phyloP scores from a whole-genome alignment of 2,888 invertebrate species.

The Eupelmus urozonus region DNA sequence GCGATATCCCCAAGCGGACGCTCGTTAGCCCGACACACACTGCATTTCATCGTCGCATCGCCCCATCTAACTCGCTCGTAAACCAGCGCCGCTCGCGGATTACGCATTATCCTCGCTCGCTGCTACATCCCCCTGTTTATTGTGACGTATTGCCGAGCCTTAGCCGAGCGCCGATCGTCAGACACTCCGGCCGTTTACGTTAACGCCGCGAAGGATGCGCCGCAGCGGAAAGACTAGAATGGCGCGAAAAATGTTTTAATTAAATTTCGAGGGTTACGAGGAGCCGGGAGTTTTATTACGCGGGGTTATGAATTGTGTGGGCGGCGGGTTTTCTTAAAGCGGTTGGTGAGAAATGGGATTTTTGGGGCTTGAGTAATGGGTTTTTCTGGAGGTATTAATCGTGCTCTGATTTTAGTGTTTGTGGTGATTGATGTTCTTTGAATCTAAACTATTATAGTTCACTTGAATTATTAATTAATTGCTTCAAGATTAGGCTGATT shows the following conservation, averaged over 20 bases:
- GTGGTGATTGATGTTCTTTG: too few species aligned
- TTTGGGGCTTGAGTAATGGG: too few species aligned
- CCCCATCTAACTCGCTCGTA: constrained; percentile 38
- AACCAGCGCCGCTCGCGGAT: constrained; percentile 44
- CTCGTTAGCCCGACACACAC: constrained; percentile 32
- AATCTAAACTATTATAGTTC: too few species aligned
- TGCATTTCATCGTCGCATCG: constrained; percentile 14
- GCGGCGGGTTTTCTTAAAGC: too few species aligned
- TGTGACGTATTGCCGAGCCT: constrained; percentile 38
- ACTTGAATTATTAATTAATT: too few species aligned
- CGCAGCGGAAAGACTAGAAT: neutral
- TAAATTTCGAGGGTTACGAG: constrained; percentile 16
- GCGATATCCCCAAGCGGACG: neutral
- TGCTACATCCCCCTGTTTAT: constrained; percentile 32
- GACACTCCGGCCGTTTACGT: too few species aligned
- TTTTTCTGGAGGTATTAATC: too few species aligned
- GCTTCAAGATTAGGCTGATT: too few species aligned
- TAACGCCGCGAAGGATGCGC: too few species aligned
- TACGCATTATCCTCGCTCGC: constrained; percentile 45
- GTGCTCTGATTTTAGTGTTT: too few species aligned
- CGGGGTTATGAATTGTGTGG: neutral
- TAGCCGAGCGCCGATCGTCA: neutral
- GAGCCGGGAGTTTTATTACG: constrained; percentile 27
- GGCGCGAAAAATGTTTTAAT: constrained; percentile 32
- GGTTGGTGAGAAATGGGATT: too few species aligned